Evolutionary conservation across 2,797 vertebrate genomes (phyloP), one percentile per base, ranked within the genome.

Genomic region (Eupleurogrammus muticus): DNA sequence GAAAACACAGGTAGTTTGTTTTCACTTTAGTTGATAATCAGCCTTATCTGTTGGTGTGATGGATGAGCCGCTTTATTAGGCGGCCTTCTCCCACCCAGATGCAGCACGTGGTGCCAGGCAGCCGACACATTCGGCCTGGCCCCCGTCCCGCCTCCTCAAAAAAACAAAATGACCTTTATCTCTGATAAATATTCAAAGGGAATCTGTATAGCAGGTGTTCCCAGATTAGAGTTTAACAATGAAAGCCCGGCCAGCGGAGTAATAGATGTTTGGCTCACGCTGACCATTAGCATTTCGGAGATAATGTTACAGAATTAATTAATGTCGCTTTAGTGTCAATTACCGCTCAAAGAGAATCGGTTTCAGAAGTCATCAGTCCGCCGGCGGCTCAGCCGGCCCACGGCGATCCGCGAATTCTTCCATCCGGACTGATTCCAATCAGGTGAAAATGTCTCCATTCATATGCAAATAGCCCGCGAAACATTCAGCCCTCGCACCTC

Each of bases 281-380:
- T 47, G 52, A 34, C 57, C 66, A 63, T 89, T 87, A 77, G 67
- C 77, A 72, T 87, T 89, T 82, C 62, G 17, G 32, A 83, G 80
- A 80, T 85, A 86, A 81, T 79, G 23, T 63, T 77, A 71, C 58
- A 44, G 79, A 83, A 85, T 87, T 56, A 85, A 90, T 92, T 86
- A 75, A 53, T 51, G 64, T 62, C 35, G 34, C 38, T 86, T 84
- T 67, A 70, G 65, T 67, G 50, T 79, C 65, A 55, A 68, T 79
- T 77, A 67, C 62, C 48, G 52, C 57, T 65, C 5, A 11, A 36
- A 69, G 66, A 58, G 64, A 70, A 47, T 36, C 5, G 56, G 11
- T 56, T 53, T 70, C 67, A 23, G 23, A 61, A 63, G 66, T 59
- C 66, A 44, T 68, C 63, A 8, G 51, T 70, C 47, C 52, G 46